These are phyloP conservation scores for Sinhomidia bicolor DNA, from an alignment of 2,888 invertebrate genomes.

Conservation along the genomic window DNA sequence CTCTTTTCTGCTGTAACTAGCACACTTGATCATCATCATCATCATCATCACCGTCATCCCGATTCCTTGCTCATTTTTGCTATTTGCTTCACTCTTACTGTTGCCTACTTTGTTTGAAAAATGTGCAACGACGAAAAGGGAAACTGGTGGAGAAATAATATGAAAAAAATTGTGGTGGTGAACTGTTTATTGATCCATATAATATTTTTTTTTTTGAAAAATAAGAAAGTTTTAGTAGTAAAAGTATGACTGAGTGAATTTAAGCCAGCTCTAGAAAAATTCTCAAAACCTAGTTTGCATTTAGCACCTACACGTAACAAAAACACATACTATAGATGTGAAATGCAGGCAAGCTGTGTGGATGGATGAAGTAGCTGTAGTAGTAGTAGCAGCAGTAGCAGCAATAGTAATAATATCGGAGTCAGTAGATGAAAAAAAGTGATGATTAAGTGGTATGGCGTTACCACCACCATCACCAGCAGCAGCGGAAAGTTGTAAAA, in stretches of 20 bases:
- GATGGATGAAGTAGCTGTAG: too few relatives aligned
- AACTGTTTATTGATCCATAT: slow-evolving; percentile 60
- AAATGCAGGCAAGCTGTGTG: too few relatives aligned
- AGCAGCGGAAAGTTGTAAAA: slow-evolving; percentile 37
- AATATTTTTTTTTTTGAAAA: slow-evolving; percentile 1
- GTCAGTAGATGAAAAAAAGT: background rate
- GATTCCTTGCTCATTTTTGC: background rate
- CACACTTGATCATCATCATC: slow-evolving; percentile 12
- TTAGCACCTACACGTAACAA: slow-evolving; percentile 41
- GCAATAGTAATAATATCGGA: background rate
- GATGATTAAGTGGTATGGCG: slow-evolving; percentile 5
- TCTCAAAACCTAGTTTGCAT: slow-evolving; percentile 54
- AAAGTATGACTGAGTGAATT: slow-evolving; percentile 36
- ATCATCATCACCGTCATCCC: background rate
- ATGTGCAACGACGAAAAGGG: slow-evolving; percentile 17
- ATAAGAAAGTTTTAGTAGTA: too few relatives aligned
- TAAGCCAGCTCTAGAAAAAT: slow-evolving; percentile 25
- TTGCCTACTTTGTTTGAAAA: background rate
- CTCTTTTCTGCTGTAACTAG: background rate
- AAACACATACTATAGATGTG: background rate
- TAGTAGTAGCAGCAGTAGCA: too few relatives aligned
- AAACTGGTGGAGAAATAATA: background rate
- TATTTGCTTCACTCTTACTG: background rate
- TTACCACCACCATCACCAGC: too few relatives aligned
- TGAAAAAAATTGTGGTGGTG: slow-evolving; percentile 8